Evolutionary conservation across 2,113 vertebrate genomes (phyloP).

Genomic region (Protobothrops flavoviridis): DNA sequence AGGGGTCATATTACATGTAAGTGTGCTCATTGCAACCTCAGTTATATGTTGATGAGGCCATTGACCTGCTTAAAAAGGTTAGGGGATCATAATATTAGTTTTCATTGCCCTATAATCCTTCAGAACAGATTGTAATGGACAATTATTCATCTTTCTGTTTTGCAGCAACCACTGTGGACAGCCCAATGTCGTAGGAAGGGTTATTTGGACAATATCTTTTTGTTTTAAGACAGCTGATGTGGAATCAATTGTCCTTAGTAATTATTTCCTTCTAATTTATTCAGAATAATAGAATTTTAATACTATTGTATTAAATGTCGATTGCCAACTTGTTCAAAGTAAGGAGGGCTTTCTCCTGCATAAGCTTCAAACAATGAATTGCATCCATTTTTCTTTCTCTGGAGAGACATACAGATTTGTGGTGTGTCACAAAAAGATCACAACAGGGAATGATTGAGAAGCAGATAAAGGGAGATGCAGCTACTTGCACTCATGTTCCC

Average conservation of each 20-base stretch:
- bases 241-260: neutral
- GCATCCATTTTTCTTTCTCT: neutral
- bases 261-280: neutral
- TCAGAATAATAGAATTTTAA: neutral
- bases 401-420: neutral
- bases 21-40: constrained; percentile 47
- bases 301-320: too few species aligned
- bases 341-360: neutral
- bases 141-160: neutral
- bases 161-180: neutral
- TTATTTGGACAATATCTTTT: neutral
- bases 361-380: neutral
- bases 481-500: neutral
- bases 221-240: neutral
- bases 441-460: neutral
- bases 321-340: neutral
- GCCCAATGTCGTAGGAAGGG: too few species aligned
- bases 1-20: constrained; percentile 93
- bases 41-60: neutral
- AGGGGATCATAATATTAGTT: neutral
- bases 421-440: neutral
- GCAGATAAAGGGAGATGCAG: neutral
- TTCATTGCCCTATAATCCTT: neutral
- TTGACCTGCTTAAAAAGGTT: neutral
- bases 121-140: neutral